These are phyloP conservation scores for Colius striatus DNA, from an alignment of 2,113 vertebrate species.

Conservation along the genomic window DNA sequence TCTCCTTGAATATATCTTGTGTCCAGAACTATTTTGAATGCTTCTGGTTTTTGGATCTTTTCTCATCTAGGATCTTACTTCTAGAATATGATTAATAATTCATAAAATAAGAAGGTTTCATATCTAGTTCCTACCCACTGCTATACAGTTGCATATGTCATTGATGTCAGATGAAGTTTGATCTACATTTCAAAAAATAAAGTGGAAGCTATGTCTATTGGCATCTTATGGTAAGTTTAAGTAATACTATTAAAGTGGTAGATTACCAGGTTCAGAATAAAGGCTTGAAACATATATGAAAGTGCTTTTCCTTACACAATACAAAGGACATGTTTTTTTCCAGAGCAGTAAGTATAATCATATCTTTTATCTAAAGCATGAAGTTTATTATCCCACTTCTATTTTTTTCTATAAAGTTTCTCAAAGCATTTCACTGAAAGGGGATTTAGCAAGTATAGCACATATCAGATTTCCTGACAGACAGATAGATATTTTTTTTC, in stretches of 20 bases:
- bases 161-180: neutral
- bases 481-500: neutral
- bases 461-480: slow-evolving; percentile 1
- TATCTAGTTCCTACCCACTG: neutral
- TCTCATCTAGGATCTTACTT: neutral
- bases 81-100: neutral
- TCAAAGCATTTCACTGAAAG: slow-evolving; percentile 42
- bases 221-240: neutral
- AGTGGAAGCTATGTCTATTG: neutral
- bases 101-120: neutral
- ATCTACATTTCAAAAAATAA: neutral
- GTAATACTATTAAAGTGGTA: neutral
- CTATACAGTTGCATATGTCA: neutral
- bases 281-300: neutral
- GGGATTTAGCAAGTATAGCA: slow-evolving; percentile 15
- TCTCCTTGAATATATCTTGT: neutral
- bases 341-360: neutral
- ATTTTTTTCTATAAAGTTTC: slow-evolving; percentile 1
- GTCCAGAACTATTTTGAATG: neutral
- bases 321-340: neutral
- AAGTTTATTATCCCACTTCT: neutral
- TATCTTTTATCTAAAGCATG: slow-evolving; percentile 5
- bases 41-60: neutral
- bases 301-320: neutral
- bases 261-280: neutral